A percentile compares a stretch with the other conserved stretches of the same genome.
These are phyloP conservation scores for Orius insidiosus DNA, from an alignment of 1,140 invertebrate species.

Conservation along the genomic window DNA sequence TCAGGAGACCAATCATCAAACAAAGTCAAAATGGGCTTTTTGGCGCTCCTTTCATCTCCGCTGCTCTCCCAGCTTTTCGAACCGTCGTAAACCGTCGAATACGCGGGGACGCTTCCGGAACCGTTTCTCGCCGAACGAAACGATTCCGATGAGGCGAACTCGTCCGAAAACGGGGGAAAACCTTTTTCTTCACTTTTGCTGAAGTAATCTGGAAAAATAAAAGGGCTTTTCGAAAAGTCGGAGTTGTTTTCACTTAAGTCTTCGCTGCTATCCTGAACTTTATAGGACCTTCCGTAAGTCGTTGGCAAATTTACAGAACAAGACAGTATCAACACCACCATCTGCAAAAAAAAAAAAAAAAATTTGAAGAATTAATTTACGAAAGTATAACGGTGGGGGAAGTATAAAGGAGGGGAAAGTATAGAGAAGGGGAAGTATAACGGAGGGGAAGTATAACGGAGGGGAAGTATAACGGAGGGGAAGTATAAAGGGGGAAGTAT, in stretches of 20 bases:
- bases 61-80: background rate
- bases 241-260: background rate
- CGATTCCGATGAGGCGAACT: background rate
- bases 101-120: background rate
- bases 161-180: background rate
- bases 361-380: too few relatives aligned
- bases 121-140: background rate
- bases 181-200: background rate
- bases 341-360: slow-evolving; percentile 2
- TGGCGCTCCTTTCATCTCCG: background rate
- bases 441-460: too few relatives aligned
- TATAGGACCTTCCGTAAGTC: background rate
- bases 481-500: too few relatives aligned
- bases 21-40: slow-evolving; percentile 6
- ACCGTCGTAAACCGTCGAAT: background rate
- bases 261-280: slow-evolving; percentile 3
- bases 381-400: too few relatives aligned
- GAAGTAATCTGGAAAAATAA: slow-evolving; percentile 4
- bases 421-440: too few relatives aligned
- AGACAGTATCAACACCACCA: slow-evolving; percentile 16
- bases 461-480: too few relatives aligned
- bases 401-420: too few relatives aligned
- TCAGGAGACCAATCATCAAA: slow-evolving; percentile 11
- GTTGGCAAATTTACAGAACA: background rate
- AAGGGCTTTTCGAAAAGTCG: background rate